Evolutionary conservation across 2,797 vertebrate species (phyloP), one percentile per base, ranked within the genome.

Genomic region (Hippoglossus hippoglossus): DNA sequence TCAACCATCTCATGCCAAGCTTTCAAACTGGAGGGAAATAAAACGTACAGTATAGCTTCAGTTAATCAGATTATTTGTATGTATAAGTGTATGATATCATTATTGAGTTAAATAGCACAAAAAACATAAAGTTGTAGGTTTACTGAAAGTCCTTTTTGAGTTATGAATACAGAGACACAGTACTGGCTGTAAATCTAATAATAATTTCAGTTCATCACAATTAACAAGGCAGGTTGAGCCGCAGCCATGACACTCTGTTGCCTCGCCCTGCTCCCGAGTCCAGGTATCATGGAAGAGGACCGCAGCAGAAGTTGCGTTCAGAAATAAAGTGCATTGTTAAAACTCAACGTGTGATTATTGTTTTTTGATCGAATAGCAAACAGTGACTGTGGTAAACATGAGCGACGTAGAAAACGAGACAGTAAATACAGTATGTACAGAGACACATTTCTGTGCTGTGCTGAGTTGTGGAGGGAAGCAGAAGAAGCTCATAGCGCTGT

Each of bases 271-370:
- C 51, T 73, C 67, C 67, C 0, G 21, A 72, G 63, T 73, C 71
- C 65, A 31, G 16, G 53, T 26, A 9, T 63, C 56, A 52, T 55
- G 22, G 39, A 54, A 49, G 41, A 70, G 58, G 57, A 72, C 66
- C 53, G 55, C 72, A 77, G 76, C 64, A 63, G 65, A 76, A 71
- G 80, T 81, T 77, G 74, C 55, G 67, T 87, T 87, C 25, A 87
- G 63, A 80, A 90, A 92, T 92, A 93, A 92, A 91, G 81, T 89
- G 80, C 83, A 82, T 79, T 82, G 73, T 85, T 84, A 66, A 80
- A 87, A 63, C 15, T 76, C 21, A 28, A 36, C 19, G 19, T 22
- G 11, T 19, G 16, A 49, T 49, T 16, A 5, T 44, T 6, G 12
- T 44, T 50, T 65, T 62, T 68, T 47, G 73, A 18, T 80, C n/a